phyloP scores from a whole-genome alignment of 30 jellyfish, hydroid and myxozoan genomes.

The Turritopsis rubra region DNA sequence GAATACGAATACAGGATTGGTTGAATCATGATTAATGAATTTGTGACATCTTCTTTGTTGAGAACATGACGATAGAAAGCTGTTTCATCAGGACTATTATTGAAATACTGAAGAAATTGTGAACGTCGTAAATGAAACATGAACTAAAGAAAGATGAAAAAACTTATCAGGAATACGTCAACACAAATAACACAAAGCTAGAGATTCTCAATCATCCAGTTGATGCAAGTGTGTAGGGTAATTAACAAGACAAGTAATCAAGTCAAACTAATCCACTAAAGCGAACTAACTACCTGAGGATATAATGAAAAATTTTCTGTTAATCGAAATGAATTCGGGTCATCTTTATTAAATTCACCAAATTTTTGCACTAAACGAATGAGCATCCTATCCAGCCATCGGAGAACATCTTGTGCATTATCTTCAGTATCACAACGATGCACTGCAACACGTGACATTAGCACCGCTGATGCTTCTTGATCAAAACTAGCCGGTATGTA shows the following conservation, averaged over 20 bases:
- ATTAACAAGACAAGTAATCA: background rate
- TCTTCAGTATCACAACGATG: slow-evolving; percentile 96
- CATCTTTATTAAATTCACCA: slow-evolving; percentile 91
- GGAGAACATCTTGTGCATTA: slow-evolving; percentile 89
- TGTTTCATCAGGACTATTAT: slow-evolving; percentile 99
- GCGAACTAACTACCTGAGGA: slow-evolving; percentile 81
- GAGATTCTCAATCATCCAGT: background rate
- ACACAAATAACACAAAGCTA: background rate
- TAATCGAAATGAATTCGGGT: slow-evolving; percentile 70
- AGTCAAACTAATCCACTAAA: background rate
- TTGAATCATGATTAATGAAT: slow-evolving; percentile 93
- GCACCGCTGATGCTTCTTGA: slow-evolving; percentile 99
- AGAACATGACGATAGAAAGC: slow-evolving; percentile 86
- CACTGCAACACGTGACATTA: slow-evolving; percentile 97
- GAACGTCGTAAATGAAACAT: slow-evolving; percentile 98
- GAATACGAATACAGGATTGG: slow-evolving; percentile 92
- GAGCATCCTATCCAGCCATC: slow-evolving; percentile 97
- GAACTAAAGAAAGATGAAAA: slow-evolving; percentile 44
- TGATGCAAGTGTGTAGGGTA: background rate
- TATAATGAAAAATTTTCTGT: slow-evolving; percentile 88
- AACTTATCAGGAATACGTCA: too few relatives aligned
- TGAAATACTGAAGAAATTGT: slow-evolving; percentile 91
- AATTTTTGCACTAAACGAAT: slow-evolving; percentile 83
- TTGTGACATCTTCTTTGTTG: slow-evolving; percentile 91
- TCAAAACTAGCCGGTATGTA: slow-evolving; percentile 84